Percentiles rank a stretch among this genome's conserved stretches.
Conservation (phyloP, 1,140 invertebrate species). For the Caenorhabditis tropicalis region DNA sequence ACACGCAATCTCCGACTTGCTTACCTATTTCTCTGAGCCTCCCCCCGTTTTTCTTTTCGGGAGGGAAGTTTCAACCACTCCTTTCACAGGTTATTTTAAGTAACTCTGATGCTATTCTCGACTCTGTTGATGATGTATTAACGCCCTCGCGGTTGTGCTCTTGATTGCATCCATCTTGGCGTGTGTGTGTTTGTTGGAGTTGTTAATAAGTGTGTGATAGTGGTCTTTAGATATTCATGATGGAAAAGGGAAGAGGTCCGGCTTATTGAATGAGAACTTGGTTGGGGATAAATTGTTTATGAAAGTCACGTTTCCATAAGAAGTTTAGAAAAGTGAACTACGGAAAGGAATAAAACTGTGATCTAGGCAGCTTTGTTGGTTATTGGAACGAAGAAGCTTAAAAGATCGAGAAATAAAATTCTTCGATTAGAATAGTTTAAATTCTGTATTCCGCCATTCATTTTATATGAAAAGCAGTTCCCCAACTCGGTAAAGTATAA, state of each 20-base stretch:
- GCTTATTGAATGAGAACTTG: neutral
- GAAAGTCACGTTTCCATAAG: slow-evolving; percentile 9
- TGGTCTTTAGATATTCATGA: neutral
- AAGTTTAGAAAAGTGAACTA: too few species aligned
- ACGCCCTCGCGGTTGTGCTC: slow-evolving; percentile 22
- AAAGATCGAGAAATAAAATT: too few species aligned
- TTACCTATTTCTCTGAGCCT: slow-evolving; percentile 34
- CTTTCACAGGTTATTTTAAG: slow-evolving; percentile 5
- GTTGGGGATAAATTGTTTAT: neutral
- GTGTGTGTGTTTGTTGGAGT: neutral
- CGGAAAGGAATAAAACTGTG: too few species aligned
- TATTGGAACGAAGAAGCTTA: too few species aligned
- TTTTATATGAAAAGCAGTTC: too few species aligned
- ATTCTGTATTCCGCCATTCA: too few species aligned
- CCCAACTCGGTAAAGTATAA: too few species aligned
- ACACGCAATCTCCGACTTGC: slow-evolving; percentile 29
- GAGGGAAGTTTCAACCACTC: neutral
- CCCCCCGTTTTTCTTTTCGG: neutral
- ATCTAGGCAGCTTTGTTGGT: too few species aligned
- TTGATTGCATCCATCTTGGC: neutral
- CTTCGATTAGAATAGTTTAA: too few species aligned
- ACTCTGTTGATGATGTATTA: slow-evolving; percentile 22
- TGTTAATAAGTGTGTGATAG: slow-evolving; percentile 26
- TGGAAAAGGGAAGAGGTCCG: neutral
- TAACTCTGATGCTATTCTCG: slow-evolving; percentile 23